Base-by-base conservation (phyloP, 2,888 invertebrate genomes). In the Gasteruption jaculator region DNA sequence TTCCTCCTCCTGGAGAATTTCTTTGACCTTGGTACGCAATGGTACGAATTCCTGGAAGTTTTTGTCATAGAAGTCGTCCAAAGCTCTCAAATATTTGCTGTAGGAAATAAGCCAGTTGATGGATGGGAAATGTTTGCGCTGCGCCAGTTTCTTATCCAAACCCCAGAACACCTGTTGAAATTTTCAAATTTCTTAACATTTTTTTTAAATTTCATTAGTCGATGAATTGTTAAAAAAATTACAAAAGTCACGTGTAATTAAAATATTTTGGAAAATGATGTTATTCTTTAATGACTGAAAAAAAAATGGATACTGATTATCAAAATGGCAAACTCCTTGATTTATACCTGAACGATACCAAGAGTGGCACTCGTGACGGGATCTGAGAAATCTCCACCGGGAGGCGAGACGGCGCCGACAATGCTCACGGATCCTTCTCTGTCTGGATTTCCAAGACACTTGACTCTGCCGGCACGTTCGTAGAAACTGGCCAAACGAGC, bases 381-480 rank as follows among this genome's bases (percentile, higher is more conserved):
- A 81, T 99, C 99, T 12, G 99, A 96, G 82, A 99, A 99, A 77
- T 99, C 99, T 75, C 99, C 99, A 74, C 99, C 99, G 64, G 99
- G 99, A 31, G 97, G 99, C 2, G 97, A 99, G 49, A 99, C 97
- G 68, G 99, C 99, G 54, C 99, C 99, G 48, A 99, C 99, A 75
- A 99, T 99, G 58, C 95, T 96, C 41, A 99, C 97, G 43, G 94
- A 95, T 45, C 99, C 99, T 74, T 99, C 97, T 61, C 99, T 79
- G 71, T 94, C 93, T 4, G 99, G 99, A 75, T 95, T 97, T 58
- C 97, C 96, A 47, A 97, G 76, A 65, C 95, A 96, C 75, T 91
- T 93, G 56, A 97, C 93, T 46, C 97, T 66, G 52, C 99, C 99
- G 53, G 99, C 99, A 65, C 99, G 83, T 79, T 99, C 99, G 78